These are phyloP conservation scores for Erpornis zantholeuca DNA, from an alignment of 2,113 vertebrate species.

Conservation along the genomic window DNA sequence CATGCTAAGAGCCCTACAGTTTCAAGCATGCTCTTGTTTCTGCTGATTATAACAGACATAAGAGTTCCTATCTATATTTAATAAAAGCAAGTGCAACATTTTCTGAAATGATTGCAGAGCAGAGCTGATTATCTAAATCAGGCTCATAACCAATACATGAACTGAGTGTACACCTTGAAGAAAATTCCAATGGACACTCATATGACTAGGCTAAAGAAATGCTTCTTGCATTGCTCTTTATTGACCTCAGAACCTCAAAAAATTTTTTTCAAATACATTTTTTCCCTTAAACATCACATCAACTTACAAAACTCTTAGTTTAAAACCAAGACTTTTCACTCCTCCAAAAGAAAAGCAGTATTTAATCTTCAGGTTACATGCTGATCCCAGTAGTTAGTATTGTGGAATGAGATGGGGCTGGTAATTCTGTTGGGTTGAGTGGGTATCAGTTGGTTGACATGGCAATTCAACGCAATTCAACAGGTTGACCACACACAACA, in stretches of 20 bases:
- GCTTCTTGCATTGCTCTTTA: background rate
- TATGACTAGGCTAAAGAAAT: background rate
- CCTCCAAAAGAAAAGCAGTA: background rate
- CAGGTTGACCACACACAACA: background rate
- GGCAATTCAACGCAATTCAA: background rate
- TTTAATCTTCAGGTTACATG: background rate
- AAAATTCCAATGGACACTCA: background rate
- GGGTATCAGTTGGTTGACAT: background rate
- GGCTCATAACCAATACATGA: constrained; percentile 47
- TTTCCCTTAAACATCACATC: background rate
- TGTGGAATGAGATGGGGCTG: background rate
- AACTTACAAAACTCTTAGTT: background rate
- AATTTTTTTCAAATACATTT: background rate
- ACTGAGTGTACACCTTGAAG: background rate
- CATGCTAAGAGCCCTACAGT: constrained; percentile 56
- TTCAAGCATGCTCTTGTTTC: constrained; percentile 48
- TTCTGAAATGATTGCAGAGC: constrained; percentile 35
- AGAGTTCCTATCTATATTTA: constrained; percentile 67
- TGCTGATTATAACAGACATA: constrained; percentile 62
- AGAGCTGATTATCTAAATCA: constrained; percentile 25
- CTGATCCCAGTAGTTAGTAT: background rate
- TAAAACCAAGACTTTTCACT: background rate
- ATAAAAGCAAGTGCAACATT: constrained; percentile 54
- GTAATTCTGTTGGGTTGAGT: background rate
- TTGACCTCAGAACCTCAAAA: background rate